Conservation (phyloP, 2,113 vertebrate genomes). For the Eulemur rufifrons region DNA sequence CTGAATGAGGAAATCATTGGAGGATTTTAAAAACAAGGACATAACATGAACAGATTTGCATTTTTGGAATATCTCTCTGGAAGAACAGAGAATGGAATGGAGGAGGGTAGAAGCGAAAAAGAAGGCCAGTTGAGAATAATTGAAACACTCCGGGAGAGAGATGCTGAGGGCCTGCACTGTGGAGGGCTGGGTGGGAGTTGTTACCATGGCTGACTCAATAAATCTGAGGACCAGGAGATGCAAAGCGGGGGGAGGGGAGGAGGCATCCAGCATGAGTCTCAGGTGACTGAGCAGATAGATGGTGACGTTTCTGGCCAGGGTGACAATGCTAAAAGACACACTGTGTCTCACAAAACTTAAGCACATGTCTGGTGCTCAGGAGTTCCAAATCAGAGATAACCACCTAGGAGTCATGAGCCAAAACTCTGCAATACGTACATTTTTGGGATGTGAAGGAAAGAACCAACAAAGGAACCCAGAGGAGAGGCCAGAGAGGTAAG, state of each 20-base stretch:
- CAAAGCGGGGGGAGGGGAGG: not conserved
- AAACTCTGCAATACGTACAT: not conserved
- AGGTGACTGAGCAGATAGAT: not conserved
- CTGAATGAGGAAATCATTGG: not conserved
- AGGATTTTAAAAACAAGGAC: not conserved
- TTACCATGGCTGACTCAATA: rapidly evolving
- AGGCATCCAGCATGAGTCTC: not conserved
- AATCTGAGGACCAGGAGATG: not conserved
- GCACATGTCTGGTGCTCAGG: not conserved
- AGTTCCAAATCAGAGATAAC: not conserved
- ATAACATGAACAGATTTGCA: not conserved
- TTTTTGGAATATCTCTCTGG: not conserved
- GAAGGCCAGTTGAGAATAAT: not conserved
- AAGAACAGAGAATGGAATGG: constrained; percentile 19
- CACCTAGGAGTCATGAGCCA: not conserved
- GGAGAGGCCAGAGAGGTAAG: not conserved
- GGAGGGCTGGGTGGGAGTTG: not conserved
- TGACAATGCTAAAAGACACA: not conserved
- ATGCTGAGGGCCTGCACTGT: not conserved
- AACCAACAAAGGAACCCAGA: not conserved
- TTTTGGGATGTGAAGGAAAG: not conserved
- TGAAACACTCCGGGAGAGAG: not conserved
- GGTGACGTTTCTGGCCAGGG: not conserved
- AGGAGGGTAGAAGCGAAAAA: not conserved
- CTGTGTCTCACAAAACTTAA: not conserved